These are phyloP conservation scores for Cephus sareptanus DNA, from an alignment of 2,888 invertebrate genomes.

Conservation along the genomic window DNA sequence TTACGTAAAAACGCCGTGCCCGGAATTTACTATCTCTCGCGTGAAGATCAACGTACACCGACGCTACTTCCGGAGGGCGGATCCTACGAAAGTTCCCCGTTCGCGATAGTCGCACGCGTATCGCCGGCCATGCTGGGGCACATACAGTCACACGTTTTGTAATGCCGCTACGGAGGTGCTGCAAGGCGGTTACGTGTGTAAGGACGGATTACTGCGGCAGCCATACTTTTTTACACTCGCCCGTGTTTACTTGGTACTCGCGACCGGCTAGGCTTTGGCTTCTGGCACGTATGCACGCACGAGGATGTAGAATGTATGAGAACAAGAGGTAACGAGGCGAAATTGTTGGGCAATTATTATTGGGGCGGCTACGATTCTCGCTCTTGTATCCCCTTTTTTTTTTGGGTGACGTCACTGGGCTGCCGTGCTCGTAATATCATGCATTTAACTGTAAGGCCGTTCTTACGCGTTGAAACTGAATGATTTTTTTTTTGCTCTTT, in stretches of 20 bases:
- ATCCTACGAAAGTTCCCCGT: slow-evolving; percentile 6
- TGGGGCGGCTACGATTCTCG: neutral
- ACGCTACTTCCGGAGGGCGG: slow-evolving; percentile 54
- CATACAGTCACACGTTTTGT: neutral
- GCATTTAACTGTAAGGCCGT: neutral
- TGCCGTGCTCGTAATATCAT: neutral
- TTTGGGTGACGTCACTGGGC: neutral
- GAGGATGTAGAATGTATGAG: neutral
- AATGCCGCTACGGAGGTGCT: neutral
- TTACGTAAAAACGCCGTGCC: slow-evolving; percentile 41
- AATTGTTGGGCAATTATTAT: neutral
- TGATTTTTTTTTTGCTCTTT: neutral
- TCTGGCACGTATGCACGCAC: neutral
- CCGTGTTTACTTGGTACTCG: neutral
- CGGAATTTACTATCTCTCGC: slow-evolving; percentile 31
- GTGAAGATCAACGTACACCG: neutral
- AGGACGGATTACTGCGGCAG: slow-evolving; percentile 35
- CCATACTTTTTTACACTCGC: slow-evolving; percentile 43
- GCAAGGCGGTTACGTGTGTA: neutral
- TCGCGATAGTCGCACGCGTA: slow-evolving; percentile 35
- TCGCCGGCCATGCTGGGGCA: slow-evolving; percentile 22
- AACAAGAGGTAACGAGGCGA: neutral
- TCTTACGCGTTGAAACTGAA: neutral
- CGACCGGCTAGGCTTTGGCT: neutral
- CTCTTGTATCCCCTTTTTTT: neutral